Conservation (phyloP, 2,888 invertebrate species). For the Nebria brevicollis region DNA sequence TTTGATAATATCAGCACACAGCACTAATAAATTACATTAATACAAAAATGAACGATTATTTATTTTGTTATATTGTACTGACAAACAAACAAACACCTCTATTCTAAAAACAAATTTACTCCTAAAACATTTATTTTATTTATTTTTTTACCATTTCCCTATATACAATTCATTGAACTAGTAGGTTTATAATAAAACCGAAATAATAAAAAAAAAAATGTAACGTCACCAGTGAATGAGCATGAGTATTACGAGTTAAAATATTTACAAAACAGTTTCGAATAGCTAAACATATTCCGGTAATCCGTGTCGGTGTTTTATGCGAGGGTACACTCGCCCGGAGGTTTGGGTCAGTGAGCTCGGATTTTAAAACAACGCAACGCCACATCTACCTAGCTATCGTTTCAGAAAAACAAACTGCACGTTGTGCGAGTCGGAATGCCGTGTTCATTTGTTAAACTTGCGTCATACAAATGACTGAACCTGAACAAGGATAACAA, state of each 20-base stretch:
- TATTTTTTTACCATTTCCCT: too few relatives aligned
- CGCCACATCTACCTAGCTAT: not conserved
- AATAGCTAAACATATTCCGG: slow-evolving; percentile 11
- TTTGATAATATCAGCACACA: slow-evolving; percentile 14
- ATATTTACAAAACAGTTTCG: slow-evolving; percentile 9
- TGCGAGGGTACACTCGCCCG: not conserved
- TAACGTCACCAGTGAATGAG: not conserved
- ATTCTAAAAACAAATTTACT: not conserved
- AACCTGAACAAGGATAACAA: not conserved
- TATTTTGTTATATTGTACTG: not conserved
- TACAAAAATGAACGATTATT: not conserved
- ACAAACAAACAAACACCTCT: not conserved
- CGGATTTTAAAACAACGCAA: slow-evolving; percentile 8
- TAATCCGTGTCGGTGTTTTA: slow-evolving; percentile 8
- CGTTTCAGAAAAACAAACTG: not conserved
- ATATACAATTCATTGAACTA: too few relatives aligned
- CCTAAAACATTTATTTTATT: not conserved
- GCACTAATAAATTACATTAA: slow-evolving; percentile 7
- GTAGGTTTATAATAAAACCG: too few relatives aligned
- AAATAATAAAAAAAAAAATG: too few relatives aligned
- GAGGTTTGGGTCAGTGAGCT: slow-evolving; percentile 15
- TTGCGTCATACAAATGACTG: slow-evolving; percentile 7
- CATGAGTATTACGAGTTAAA: not conserved
- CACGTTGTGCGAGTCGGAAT: not conserved
- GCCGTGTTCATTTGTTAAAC: slow-evolving; percentile 5